Conservation (phyloP, 2,888 invertebrate genomes). For the Heliconius sara region DNA sequence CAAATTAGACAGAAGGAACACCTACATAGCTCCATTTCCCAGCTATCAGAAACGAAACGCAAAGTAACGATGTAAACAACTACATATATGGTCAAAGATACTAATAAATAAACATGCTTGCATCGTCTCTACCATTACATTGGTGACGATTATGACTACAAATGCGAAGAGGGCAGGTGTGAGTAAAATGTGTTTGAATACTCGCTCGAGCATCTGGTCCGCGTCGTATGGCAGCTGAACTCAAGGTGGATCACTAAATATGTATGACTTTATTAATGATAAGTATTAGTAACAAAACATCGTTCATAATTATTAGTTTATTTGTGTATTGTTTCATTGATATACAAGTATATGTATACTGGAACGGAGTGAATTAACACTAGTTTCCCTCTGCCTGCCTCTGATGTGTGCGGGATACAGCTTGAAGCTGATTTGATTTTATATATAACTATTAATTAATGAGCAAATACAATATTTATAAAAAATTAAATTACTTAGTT, state of each 20-base stretch:
- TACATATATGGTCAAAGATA: neutral
- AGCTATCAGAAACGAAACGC: neutral
- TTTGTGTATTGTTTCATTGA: neutral
- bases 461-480: no score
- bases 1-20: no score
- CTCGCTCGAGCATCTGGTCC: slow-evolving; percentile 36
- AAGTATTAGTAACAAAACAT: neutral
- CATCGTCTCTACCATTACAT: neutral
- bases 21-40: neutral
- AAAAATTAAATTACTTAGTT: no score
- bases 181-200: slow-evolving; percentile 39
- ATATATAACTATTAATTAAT: no score
- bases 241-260: slow-evolving; percentile 37
- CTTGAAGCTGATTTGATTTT: no score
- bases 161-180: slow-evolving; percentile 41
- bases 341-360: neutral
- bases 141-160: neutral
- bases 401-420: no score
- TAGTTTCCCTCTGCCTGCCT: no score
- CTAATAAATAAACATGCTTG: neutral
- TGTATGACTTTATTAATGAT: neutral
- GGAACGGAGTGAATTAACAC: no score
- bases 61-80: neutral
- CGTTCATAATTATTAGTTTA: neutral
- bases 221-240: slow-evolving; percentile 36